Evolutionary conservation across 2,113 vertebrate genomes (phyloP).

Genomic region (Istiophorus platypterus): DNA sequence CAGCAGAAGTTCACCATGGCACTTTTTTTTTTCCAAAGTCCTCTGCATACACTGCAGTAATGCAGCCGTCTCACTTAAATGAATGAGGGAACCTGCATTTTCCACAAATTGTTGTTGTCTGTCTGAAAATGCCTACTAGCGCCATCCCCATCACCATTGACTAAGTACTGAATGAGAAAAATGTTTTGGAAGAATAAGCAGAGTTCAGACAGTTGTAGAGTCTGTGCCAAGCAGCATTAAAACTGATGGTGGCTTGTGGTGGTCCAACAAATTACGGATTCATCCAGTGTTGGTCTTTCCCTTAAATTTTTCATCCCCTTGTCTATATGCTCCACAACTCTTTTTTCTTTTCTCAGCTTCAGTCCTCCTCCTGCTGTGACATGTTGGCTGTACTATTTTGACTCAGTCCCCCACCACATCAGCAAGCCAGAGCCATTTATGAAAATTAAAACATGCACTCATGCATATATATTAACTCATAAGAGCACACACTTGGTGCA

Average conservation of each 20-base stretch:
- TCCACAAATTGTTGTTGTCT: not conserved
- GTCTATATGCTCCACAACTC: slow-evolving; percentile 3
- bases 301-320: not conserved
- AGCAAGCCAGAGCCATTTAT: slow-evolving; percentile 23
- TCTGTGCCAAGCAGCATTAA: not conserved
- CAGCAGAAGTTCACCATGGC: too few relatives aligned
- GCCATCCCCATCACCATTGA: not conserved
- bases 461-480: slow-evolving; percentile 46
- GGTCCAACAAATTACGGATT: not conserved
- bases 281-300: not conserved
- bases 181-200: not conserved
- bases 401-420: slow-evolving; percentile 36
- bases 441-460: slow-evolving; percentile 39
- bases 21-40: too few relatives aligned
- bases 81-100: not conserved
- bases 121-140: not conserved
- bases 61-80: slow-evolving; percentile 4
- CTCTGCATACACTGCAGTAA: not conserved
- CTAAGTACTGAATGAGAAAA: not conserved
- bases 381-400: slow-evolving; percentile 36
- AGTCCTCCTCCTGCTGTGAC: not conserved
- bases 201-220: not conserved
- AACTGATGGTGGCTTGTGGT: not conserved
- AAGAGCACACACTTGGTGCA: slow-evolving; percentile 10
- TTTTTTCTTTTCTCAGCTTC: slow-evolving; percentile 7